A percentile compares a stretch with the other conserved stretches of the same genome.
These are phyloP conservation scores for Globodera rostochiensis DNA, from an alignment of 1,140 invertebrate genomes.

Conservation along the genomic window DNA sequence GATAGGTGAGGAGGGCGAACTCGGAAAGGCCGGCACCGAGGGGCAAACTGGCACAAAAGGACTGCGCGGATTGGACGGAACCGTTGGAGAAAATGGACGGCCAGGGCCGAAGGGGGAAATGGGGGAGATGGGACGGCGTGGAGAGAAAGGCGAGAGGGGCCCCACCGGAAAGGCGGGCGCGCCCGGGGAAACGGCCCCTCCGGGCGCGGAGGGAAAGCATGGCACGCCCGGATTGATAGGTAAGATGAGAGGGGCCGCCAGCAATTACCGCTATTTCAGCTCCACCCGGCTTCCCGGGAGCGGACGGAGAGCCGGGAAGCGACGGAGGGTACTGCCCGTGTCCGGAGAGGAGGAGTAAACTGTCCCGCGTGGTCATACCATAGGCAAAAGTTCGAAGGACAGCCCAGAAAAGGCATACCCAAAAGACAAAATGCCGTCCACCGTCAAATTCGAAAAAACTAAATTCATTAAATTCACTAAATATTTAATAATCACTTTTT, in stretches of 20 bases:
- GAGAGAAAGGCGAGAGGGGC: conserved; percentile 14
- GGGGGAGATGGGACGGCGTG: conserved; percentile 18
- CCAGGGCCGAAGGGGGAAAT: conserved; percentile 15
- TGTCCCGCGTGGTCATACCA: conserved; percentile 23
- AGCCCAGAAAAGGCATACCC: background rate
- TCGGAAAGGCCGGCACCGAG: conserved; percentile 1
- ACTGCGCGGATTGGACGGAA: conserved; percentile 11
- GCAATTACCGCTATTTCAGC: background rate
- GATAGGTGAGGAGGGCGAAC: background rate
- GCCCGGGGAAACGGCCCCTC: conserved; percentile 11
- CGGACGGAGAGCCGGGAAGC: conserved; percentile 28
- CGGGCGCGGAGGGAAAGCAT: conserved; percentile 2
- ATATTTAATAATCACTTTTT: too few relatives aligned
- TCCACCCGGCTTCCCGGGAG: conserved; percentile 18
- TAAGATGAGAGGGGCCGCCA: background rate
- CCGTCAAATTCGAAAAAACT: too few relatives aligned
- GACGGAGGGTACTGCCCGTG: conserved; percentile 36
- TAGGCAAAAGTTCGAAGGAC: background rate
- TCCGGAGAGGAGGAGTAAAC: conserved; percentile 18
- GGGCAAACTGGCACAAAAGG: conserved; percentile 27
- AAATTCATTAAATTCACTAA: too few relatives aligned
- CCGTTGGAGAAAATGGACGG: conserved; percentile 5
- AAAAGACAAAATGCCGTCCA: background rate
- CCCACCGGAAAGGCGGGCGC: conserved; percentile 18
- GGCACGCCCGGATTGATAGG: conserved; percentile 25